These are phyloP conservation scores for Parazoanthus swiftii DNA, from an alignment of 92 coral and sea anemone species.

Conservation along the genomic window DNA sequence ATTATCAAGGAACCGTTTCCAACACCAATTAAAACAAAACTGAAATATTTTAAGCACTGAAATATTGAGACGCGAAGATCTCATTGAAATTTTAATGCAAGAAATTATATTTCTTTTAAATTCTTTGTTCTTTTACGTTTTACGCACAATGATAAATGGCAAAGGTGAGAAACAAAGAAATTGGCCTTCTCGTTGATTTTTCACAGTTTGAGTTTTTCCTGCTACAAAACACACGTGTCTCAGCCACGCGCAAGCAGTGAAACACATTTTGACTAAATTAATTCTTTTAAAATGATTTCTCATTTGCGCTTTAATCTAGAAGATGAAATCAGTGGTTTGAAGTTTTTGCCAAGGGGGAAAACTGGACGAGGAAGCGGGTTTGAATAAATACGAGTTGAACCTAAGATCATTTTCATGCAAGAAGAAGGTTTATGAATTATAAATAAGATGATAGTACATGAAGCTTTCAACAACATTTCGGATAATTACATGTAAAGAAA, in stretches of 20 bases:
- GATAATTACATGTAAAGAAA: neutral
- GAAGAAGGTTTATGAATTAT: constrained; percentile 24
- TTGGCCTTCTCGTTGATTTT: neutral
- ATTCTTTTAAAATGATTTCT: no score
- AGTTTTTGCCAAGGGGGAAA: neutral
- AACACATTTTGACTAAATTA: neutral
- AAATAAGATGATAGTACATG: neutral
- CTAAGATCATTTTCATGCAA: neutral
- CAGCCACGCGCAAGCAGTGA: neutral
- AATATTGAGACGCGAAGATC: neutral
- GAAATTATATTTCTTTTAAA: neutral
- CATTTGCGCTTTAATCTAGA: neutral
- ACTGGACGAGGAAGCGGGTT: neutral
- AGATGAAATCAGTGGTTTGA: neutral
- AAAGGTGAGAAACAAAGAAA: neutral
- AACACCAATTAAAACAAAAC: no score
- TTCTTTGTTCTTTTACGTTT: constrained; percentile 1
- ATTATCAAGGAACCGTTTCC: neutral
- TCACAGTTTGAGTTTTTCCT: neutral
- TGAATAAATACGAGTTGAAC: neutral
- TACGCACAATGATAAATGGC: neutral
- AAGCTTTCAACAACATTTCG: neutral
- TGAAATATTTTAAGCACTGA: neutral
- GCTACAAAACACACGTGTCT: neutral
- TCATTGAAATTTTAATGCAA: neutral